Base-by-base conservation (phyloP, 64 coral and sea anemone species). In the Montipora capricornis region DNA sequence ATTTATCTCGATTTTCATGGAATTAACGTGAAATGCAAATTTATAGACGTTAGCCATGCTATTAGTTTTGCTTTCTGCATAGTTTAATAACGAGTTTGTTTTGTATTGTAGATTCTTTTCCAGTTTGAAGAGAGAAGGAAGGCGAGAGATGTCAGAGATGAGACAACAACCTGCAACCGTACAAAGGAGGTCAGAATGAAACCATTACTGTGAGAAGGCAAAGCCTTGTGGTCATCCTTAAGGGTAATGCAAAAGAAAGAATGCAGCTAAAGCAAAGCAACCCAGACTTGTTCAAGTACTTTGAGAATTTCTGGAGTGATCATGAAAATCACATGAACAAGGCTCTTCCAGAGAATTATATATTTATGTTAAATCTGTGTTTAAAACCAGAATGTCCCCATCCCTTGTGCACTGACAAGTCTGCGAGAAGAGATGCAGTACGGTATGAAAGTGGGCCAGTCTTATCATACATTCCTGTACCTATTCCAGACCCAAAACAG, bases 281-380 rank as follows among this genome's bases (percentile, higher is more conserved):
- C 20, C 82, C 79, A 87, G 73, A 20, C 15, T 76, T 93, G n/a
- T 93, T 79, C 49, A 67, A 52, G 44, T 87, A 87, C 84, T 87
- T 93, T 71, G 55, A 93, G 62, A 20, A 49, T 44, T 50, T 93
- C 26, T 93, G 91, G 82, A 44, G 2, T 15, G 84, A 87, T 69
- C 45, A 74, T 44, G 51, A 87, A 14, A 78, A 80, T 61, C 91
- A 93, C 76, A 83, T 93, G 79, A 73, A 78, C 15, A 78, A 73
- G 52, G 68, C 79, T 79, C 83, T 93, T 14, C 91, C 91, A 70
- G 82, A 62, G 60, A 67, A 93, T 15, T 93, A 93, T 88, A 16
- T 93, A n/a, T 93, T 87, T 93, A 74, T 93, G 79, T 48, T 93
- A 26, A 91, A 83, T 57, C 49, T 89, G 24, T 94, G 92, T 53